Evolutionary conservation across 2,888 invertebrate genomes (phyloP), one percentile per base, ranked within the genome.

Genomic region (Sminthurinus aureus): DNA sequence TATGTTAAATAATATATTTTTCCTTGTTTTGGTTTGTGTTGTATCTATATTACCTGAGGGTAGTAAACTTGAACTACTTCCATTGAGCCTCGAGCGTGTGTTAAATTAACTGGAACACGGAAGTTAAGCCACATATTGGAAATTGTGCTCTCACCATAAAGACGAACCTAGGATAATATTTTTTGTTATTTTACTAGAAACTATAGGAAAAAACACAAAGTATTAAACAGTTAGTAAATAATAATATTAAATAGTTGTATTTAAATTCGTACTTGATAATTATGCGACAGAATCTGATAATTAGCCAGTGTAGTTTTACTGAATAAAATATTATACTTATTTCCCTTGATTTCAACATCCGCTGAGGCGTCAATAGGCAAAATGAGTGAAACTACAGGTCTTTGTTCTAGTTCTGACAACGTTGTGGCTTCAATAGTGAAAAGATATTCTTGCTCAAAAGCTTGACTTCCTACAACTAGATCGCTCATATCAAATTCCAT

Each of bases 401-500:
- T 64, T 51, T 26, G 24, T 9, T 64, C 64, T 75, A 85, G 24
- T 38, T 87, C 85, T 0, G 86, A 85, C 0, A 71, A 77, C 0
- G 86, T 86, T 51, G 52, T 38, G 0, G 84, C 87, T 13, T 83
- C 85, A 13, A 87, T 74, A 8, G 76, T 83, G 71, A 85, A 84
- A 58, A 38, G 76, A 50, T 82, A 85, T 18, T 83, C 78, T 26
- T 79, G 73, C 58, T 24, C 75, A 69, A 64, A 73, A 73, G 77
- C 75, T 67, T 71, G 73, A n/a, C 73, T 64, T 13, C 83, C 82
- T 26, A 82, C 69, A 13, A 50, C 26, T 12, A 84, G 38, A 67
- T 85, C 80, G 38, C 64, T 51, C 79, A 85, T 80, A 64, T 87
- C 86, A 83, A 86, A 85, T 58, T 86, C 87, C 64, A 87, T 51